A percentile compares a stretch with the other conserved stretches of the same genome.
These are phyloP conservation scores for Eleginops maclovinus DNA, from an alignment of 2,113 vertebrate genomes.

Conservation along the genomic window DNA sequence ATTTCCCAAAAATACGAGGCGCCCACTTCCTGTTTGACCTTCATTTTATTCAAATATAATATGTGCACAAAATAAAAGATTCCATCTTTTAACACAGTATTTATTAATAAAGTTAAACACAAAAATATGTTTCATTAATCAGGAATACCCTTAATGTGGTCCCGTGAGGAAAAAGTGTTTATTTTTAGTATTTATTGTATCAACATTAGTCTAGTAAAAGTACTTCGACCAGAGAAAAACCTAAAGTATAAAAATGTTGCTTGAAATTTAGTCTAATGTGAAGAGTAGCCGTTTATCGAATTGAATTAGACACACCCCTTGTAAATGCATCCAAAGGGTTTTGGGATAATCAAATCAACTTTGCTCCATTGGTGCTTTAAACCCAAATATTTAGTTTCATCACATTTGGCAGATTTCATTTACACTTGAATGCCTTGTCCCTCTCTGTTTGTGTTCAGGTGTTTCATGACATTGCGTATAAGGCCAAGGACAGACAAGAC, in stretches of 20 bases:
- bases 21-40: neutral
- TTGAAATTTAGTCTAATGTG: neutral
- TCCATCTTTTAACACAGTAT: neutral
- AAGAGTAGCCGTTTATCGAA: no score
- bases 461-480: constrained; percentile 98
- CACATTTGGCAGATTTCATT: constrained; percentile 16
- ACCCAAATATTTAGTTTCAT: neutral
- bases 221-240: neutral
- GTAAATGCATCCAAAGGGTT: neutral
- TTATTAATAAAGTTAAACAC: neutral
- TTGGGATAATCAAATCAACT: neutral
- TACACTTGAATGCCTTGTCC: constrained; percentile 24
- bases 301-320: neutral
- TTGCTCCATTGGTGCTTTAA: neutral
- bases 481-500: constrained; percentile 96
- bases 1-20: neutral
- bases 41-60: neutral
- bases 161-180: neutral
- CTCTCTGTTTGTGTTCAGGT: constrained; percentile 83
- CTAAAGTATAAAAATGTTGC: neutral
- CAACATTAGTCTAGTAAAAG: neutral
- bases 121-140: neutral
- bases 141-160: neutral
- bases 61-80: no score
- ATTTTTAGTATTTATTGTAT: neutral